Conservation (phyloP, 1,140 invertebrate genomes). For the Micrasema minimum region DNA sequence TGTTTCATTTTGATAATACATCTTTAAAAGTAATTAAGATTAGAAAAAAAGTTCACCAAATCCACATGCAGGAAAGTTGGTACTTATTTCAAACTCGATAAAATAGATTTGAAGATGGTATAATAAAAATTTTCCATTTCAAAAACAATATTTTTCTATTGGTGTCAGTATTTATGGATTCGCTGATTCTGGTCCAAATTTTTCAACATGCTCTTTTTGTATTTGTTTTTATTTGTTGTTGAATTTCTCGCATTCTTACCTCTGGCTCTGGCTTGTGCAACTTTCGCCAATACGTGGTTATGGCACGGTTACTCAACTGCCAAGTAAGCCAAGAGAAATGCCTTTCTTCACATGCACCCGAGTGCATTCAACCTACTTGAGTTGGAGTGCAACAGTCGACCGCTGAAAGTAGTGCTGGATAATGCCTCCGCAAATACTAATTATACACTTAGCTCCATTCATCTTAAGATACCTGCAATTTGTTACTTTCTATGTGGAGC, state of each 20-base stretch:
- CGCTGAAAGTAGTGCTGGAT: not conserved
- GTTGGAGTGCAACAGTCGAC: conserved; percentile 34
- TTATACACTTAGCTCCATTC: conserved; percentile 22
- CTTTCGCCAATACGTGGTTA: conserved; percentile 35
- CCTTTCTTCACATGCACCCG: conserved; percentile 45
- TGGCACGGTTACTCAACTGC: conserved; percentile 40
- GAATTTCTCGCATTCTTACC: not conserved
- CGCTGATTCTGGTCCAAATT: too few relatives aligned
- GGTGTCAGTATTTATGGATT: too few relatives aligned
- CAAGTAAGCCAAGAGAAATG: conserved; percentile 41
- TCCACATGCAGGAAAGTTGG: too few relatives aligned
- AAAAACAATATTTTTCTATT: too few relatives aligned
- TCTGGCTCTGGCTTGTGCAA: not conserved
- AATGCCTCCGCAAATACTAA: conserved; percentile 9
- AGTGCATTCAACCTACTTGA: conserved; percentile 41
- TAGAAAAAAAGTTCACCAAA: too few relatives aligned
- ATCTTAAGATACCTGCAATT: conserved; percentile 5
- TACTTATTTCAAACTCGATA: too few relatives aligned
- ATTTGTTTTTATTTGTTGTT: too few relatives aligned
- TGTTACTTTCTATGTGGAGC: conserved; percentile 9
- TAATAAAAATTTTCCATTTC: too few relatives aligned
- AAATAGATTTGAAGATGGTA: too few relatives aligned
- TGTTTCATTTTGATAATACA: too few relatives aligned
- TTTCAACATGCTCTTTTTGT: too few relatives aligned
- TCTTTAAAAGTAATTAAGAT: too few relatives aligned